Evolutionary conservation across 35 echinoderm and acorn worm genomes (phyloP).

Genomic region (Anneissia japonica): DNA sequence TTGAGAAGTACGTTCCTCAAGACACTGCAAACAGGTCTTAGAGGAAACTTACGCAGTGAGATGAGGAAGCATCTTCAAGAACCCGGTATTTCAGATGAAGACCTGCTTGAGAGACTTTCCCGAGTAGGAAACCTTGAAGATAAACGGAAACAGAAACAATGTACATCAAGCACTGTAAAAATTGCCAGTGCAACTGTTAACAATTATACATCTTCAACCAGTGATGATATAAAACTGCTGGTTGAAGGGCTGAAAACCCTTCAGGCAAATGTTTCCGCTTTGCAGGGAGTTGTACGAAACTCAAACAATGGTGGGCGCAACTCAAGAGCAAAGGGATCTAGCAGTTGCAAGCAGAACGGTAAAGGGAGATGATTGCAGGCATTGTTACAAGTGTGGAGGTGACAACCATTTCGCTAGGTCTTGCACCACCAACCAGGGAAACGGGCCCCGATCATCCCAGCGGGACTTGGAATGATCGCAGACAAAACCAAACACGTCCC

Average conservation of each 20-base stretch:
- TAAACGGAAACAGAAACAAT: not conserved
- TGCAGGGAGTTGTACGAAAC: not conserved
- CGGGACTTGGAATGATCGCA: conserved; percentile 6
- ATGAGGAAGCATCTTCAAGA: conserved; percentile 28
- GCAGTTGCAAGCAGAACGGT: conserved; percentile 4
- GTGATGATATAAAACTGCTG: not conserved
- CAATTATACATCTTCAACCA: not conserved
- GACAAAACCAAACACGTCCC: not conserved
- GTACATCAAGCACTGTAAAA: not conserved
- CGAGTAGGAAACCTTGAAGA: not conserved
- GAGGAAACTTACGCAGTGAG: conserved; percentile 20
- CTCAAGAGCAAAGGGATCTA: conserved; percentile 19
- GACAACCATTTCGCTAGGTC: conserved; percentile 36
- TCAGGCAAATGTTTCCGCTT: not conserved
- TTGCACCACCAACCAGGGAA: conserved; percentile 26
- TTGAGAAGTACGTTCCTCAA: conserved; percentile 52
- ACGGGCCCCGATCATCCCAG: conserved; percentile 18
- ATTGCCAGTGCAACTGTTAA: not conserved
- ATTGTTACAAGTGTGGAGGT: conserved; percentile 50
- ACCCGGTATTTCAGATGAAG: conserved; percentile 14
- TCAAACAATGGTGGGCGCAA: not conserved
- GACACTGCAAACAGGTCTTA: conserved; percentile 37
- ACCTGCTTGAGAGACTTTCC: conserved; percentile 17
- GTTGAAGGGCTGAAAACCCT: not conserved
- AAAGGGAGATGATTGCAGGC: not conserved